Evolutionary conservation across 2,797 vertebrate species (phyloP), one percentile per base, ranked within the genome.

Genomic region (Pteronotus mesoamericanus): DNA sequence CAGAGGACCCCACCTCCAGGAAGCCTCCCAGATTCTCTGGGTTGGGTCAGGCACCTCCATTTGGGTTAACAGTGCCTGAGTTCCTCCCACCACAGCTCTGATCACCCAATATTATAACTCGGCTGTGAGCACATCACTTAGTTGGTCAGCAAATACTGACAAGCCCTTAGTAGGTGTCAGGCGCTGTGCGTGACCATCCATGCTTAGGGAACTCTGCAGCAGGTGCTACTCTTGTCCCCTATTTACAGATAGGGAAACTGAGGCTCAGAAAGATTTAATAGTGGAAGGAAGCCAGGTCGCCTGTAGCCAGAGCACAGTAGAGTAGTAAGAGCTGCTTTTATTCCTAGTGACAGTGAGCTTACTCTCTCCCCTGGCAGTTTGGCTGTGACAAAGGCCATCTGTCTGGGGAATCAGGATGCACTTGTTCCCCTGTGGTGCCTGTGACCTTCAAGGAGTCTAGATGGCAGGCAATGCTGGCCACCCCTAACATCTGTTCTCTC

Each of bases 201-300:
- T 5, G 6, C 26, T 39, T n/a, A 29, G n/a, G 6, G 48, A 39
- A 15, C 12, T 9, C 1, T 6, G 9, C 2, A 0, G 18, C 39
- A 39, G 48, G 44, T 29, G 37, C 21, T 19, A 5, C 8, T 44
- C 42, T 46, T 61, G 37, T 9, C 10, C 46, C 26, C 61, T 51
- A 12, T 14, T 29, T 32, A 71, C 44, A 71, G 37, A 55, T 22
- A 53, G 69, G 37, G 29, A 78, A 32, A 87, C 12, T 19, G 61
- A 94, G 74, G 55, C 75, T 83, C 24, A 0, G 66, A 37, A 32
- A 18, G 39, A 34, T 10, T 66, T 39, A 48, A 22, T 42, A 24
- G 79, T 79, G 66, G n/a, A 72, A 68, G 22, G 29, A 78, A 79
- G 39, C n/a, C 86, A 32, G 18, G 21, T 64, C 19, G 72, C 66